Evolutionary conservation across 2,888 invertebrate genomes (phyloP).

Genomic region (Aelia acuminata): DNA sequence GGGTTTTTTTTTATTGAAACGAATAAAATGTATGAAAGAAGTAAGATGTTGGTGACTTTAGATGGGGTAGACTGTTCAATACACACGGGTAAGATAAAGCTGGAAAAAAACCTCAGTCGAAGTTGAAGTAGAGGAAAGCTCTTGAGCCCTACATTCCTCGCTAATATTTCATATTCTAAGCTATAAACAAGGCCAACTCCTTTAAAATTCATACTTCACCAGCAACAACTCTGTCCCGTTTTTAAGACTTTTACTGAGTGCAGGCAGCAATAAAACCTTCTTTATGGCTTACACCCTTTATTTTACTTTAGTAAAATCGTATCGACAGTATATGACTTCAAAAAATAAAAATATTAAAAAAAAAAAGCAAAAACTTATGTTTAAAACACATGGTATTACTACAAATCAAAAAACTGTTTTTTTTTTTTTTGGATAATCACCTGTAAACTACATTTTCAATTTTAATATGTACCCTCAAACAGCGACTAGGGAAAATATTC

Average conservation of each 20-base stretch:
- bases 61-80: neutral
- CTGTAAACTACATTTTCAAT: too few species aligned
- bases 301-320: neutral
- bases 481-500: too few species aligned
- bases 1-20: neutral
- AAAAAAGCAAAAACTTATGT: too few species aligned
- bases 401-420: too few species aligned
- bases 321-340: neutral
- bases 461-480: too few species aligned
- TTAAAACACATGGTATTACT: too few species aligned
- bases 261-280: neutral
- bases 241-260: conserved; percentile 43
- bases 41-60: neutral
- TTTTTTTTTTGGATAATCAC: too few species aligned
- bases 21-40: neutral
- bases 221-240: neutral
- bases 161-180: conserved; percentile 9
- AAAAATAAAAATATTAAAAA: neutral
- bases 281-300: neutral
- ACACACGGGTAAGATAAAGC: neutral
- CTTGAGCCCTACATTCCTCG: neutral
- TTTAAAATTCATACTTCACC: neutral
- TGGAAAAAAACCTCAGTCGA: neutral
- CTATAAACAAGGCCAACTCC: conserved; percentile 17
- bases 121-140: neutral